Evolutionary conservation across 1,140 invertebrate species (phyloP).

Genomic region (Octopus bimaculoides): DNA sequence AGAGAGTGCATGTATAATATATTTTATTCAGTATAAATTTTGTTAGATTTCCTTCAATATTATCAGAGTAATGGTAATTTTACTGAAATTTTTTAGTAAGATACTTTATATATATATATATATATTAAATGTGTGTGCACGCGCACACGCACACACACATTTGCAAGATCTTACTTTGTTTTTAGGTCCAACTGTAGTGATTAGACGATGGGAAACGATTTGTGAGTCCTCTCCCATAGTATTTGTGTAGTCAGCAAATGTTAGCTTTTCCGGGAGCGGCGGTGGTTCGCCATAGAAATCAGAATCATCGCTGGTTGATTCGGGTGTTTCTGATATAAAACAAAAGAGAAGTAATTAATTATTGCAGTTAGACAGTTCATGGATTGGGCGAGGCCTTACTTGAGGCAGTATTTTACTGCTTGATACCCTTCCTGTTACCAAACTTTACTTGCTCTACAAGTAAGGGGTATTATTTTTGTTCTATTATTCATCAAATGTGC

Average conservation of each 20-base stretch:
- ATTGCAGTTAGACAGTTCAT: not conserved
- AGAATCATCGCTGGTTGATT: slow-evolving; percentile 19
- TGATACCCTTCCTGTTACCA: not conserved
- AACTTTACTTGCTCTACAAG: not conserved
- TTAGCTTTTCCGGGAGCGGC: slow-evolving; percentile 68
- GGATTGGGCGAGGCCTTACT: not conserved
- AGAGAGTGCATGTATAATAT: not conserved
- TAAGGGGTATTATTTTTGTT: not conserved
- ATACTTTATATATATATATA: slow-evolving; percentile 14
- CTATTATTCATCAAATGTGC: not conserved
- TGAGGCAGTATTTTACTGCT: not conserved
- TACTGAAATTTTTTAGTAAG: not conserved
- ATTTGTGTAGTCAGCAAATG: slow-evolving; percentile 66
- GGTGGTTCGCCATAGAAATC: slow-evolving; percentile 64
- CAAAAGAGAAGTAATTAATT: not conserved
- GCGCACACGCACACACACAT: slow-evolving; percentile 18
- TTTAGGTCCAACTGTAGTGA: slow-evolving; percentile 24
- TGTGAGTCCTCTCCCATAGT: slow-evolving; percentile 55
- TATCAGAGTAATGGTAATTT: not conserved
- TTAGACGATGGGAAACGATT: slow-evolving; percentile 19
- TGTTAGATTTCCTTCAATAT: not conserved
- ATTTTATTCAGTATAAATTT: not conserved
- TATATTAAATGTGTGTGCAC: slow-evolving; percentile 16
- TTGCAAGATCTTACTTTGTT: slow-evolving; percentile 34
- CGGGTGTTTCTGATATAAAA: not conserved